Base-by-base conservation (phyloP, 2,888 invertebrate genomes). In the Andrena hattorfiana region DNA sequence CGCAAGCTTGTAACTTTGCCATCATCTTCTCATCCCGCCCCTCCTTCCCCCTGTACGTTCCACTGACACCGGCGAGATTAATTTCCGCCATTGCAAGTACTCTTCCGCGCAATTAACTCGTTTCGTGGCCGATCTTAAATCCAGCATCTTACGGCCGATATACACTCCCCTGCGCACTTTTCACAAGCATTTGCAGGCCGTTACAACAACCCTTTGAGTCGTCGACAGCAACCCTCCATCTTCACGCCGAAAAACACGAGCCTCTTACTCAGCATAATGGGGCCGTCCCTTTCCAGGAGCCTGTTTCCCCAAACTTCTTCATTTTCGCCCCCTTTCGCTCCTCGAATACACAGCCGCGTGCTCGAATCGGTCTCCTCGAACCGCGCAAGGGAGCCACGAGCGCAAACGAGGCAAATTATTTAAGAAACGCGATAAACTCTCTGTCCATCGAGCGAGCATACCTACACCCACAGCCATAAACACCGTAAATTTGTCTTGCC, bases 1-100 rank as follows among this genome's bases (percentile, higher is more conserved):
- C 76, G 59, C 76, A 67, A 81, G 83, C 84, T 69, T 78, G 83
- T 85, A 81, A 85, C 87, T 89, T 72, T 78, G 82, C 88, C 73
- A 86, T 84, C 76, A 71, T 82, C 84, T 68, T 79, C 72, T 82
- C 59, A 76, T 82, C 73, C 79, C 74, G 20, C 32, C 16, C n/a
- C 59, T 70, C 54, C 32, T 68, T 7, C 59, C 54, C 30, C n/a
- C 48, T 23, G 66, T 6, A 8, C 5, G 20, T 4, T n/a, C n/a
- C 16, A 48, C 68, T 26, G 64, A 42, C 20, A 32, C 28, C 20
- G 28, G 74, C 32, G 62, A 75, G 81, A 82, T 81, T 75, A 82
- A 82, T 82, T 63, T 30, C 54, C 42, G 35, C 4, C 20, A 23
- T 26, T 62, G 54, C 13, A 68, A 63, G 81, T 66, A 32, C 23